Conservation (phyloP, 64 coral and sea anemone genomes). For the Astreopora myriophthalma region DNA sequence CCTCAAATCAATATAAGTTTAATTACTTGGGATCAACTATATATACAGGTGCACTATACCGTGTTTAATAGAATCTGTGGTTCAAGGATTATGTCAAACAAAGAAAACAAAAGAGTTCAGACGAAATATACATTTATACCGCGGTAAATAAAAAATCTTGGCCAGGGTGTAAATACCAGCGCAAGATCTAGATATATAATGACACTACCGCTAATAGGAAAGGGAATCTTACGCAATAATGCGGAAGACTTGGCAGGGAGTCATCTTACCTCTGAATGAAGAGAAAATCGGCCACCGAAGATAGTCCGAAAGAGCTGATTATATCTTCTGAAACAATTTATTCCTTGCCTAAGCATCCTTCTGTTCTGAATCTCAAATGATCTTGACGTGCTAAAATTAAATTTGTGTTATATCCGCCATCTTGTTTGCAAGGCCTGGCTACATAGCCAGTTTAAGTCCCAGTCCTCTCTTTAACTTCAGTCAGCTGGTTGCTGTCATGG, state of each 20-base stretch:
- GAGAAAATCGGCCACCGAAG: background rate
- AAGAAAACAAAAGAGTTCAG: too few relatives aligned
- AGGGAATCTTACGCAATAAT: background rate
- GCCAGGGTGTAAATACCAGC: too few relatives aligned
- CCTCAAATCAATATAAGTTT: too few relatives aligned
- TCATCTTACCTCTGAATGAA: background rate
- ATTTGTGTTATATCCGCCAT: background rate
- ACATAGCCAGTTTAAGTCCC: background rate
- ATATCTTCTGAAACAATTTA: background rate
- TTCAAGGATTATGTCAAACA: too few relatives aligned
- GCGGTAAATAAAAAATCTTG: too few relatives aligned
- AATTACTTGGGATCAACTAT: too few relatives aligned
- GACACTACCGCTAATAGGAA: too few relatives aligned
- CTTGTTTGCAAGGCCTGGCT: background rate
- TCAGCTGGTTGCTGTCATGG: conserved; percentile 70
- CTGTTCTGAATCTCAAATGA: background rate
- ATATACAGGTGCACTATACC: too few relatives aligned
- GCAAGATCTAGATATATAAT: too few relatives aligned
- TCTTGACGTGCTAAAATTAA: background rate
- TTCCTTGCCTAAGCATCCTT: background rate
- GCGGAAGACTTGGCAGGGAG: too few relatives aligned
- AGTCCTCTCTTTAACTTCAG: background rate
- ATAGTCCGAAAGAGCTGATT: background rate
- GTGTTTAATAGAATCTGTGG: too few relatives aligned
- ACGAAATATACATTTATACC: too few relatives aligned